Conservation (phyloP, 2,797 vertebrate genomes). For the Amblyopsis hoosieri region DNA sequence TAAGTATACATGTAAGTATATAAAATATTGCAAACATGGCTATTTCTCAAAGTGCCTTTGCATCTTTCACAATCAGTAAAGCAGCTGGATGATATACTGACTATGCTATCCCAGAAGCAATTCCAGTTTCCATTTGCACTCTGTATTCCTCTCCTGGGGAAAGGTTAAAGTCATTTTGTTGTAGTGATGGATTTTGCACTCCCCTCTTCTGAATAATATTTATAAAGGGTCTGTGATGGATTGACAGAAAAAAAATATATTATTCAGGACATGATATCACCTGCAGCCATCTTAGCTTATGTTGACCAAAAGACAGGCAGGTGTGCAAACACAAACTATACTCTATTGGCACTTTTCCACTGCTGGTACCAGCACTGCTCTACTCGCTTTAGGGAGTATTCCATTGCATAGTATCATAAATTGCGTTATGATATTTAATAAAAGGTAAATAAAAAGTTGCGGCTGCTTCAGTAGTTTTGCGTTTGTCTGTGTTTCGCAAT, state of each 20-base stretch:
- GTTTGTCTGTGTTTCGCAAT: too few species aligned
- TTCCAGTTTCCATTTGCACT: conserved; percentile 44
- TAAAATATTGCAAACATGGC: neutral
- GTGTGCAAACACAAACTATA: neutral
- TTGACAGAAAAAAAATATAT: conserved; percentile 10
- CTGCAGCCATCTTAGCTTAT: conserved; percentile 32
- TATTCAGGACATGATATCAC: conserved; percentile 40
- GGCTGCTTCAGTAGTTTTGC: too few species aligned
- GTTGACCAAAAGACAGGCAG: conserved; percentile 14
- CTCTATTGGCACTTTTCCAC: too few species aligned
- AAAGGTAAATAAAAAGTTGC: too few species aligned
- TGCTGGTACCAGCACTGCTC: too few species aligned
- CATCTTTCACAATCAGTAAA: conserved; percentile 11
- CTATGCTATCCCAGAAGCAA: conserved; percentile 39
- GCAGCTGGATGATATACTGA: neutral
- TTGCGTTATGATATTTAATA: too few species aligned
- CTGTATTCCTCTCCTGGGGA: neutral
- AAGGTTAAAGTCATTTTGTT: conserved; percentile 32
- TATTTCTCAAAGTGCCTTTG: conserved; percentile 1
- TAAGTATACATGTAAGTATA: neutral
- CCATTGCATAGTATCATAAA: too few species aligned
- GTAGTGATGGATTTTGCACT: conserved; percentile 32
- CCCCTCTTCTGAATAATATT: conserved; percentile 20
- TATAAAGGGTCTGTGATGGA: conserved; percentile 22
- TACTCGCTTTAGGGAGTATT: too few species aligned